Evolutionary conservation across 1,140 invertebrate species (phyloP).

Genomic region (Drosophila serrata): DNA sequence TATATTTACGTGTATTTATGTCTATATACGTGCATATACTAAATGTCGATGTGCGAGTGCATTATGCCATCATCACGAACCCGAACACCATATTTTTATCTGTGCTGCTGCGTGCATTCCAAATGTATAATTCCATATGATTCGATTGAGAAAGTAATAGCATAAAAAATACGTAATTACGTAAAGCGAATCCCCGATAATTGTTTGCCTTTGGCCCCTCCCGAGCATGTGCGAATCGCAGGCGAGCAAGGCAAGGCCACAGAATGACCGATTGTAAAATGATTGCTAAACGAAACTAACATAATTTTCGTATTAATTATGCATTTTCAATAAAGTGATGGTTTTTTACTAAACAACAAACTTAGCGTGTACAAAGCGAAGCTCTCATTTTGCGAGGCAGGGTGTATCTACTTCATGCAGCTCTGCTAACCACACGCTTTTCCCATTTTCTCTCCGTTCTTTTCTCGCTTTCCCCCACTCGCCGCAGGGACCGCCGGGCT

Average conservation of each 20-base stretch:
- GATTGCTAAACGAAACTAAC: conserved; percentile 73
- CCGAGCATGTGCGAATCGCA: conserved; percentile 38
- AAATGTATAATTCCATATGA: conserved; percentile 50
- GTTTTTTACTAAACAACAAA: conserved; percentile 77
- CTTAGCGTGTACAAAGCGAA: neutral
- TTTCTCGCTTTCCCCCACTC: conserved; percentile 57
- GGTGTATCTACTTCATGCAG: conserved; percentile 4
- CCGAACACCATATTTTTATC: conserved; percentile 53
- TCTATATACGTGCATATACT: conserved; percentile 48
- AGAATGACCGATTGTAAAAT: conserved; percentile 65
- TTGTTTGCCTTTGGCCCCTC: conserved; percentile 30
- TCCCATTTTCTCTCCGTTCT: conserved; percentile 15
- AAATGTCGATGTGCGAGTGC: conserved; percentile 54
- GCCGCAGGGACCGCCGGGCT: conserved; percentile 89
- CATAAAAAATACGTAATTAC: neutral
- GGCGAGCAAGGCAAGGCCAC: conserved; percentile 21
- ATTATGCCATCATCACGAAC: conserved; percentile 55
- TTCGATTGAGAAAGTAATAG: conserved; percentile 22
- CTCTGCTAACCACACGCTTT: conserved; percentile 53
- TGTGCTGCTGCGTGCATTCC: conserved; percentile 54
- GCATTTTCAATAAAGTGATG: conserved; percentile 84
- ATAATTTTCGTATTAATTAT: conserved; percentile 81
- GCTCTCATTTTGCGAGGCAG: conserved; percentile 21
- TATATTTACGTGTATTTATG: conserved; percentile 59
- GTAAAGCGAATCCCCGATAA: conserved; percentile 36